These are phyloP conservation scores for Orientallactaga sibirica DNA, from an alignment of 2,797 vertebrate genomes.

Conservation along the genomic window DNA sequence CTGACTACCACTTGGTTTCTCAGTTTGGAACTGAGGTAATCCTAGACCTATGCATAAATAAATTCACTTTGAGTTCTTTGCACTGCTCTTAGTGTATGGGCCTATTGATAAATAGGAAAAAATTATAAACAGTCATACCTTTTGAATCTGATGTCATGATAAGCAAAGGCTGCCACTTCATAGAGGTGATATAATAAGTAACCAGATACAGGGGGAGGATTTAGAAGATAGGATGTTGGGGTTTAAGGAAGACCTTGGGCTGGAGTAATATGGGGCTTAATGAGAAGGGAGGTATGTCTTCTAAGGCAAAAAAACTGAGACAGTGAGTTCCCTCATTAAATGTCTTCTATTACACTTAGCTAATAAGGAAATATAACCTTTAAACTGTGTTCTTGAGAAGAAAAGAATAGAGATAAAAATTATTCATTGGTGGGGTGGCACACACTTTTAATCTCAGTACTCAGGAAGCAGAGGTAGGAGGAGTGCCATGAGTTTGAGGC, in stretches of 20 bases:
- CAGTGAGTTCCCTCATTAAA: not conserved
- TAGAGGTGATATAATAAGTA: not conserved
- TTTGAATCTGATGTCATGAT: constrained; percentile 59
- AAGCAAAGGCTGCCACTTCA: constrained; percentile 3
- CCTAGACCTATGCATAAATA: constrained; percentile 58
- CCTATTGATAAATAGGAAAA: constrained; percentile 36
- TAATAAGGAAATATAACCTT: not conserved
- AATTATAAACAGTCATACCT: constrained; percentile 20
- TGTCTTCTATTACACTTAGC: not conserved
- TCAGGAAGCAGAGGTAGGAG: no score
- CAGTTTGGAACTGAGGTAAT: constrained; percentile 55
- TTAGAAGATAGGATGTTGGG: not conserved
- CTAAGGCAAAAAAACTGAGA: not conserved
- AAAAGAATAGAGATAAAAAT: constrained; percentile 31
- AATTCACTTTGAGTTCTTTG: constrained; percentile 62
- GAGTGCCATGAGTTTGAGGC: no score
- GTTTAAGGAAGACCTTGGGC: not conserved
- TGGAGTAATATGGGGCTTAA: fast-evolving
- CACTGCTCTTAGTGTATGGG: not conserved
- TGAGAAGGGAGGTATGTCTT: not conserved
- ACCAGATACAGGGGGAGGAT: not conserved
- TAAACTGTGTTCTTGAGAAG: not conserved
- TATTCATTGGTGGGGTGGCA: not conserved
- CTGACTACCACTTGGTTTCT: constrained; percentile 67
- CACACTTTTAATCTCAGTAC: no score